phyloP scores from a whole-genome alignment of 2,888 invertebrate species.

The Polydrusus tereticollis region DNA sequence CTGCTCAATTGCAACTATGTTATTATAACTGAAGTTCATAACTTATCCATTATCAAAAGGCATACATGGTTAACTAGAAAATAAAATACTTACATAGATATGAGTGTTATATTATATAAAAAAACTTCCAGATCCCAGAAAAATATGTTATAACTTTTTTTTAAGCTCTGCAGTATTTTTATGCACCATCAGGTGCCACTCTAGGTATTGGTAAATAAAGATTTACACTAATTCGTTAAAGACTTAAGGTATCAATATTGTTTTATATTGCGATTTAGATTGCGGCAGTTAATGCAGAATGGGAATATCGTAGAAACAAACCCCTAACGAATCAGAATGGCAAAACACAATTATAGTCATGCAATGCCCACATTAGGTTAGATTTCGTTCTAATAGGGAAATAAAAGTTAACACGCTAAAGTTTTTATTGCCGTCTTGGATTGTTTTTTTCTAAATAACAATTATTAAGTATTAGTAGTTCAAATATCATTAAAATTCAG shows the following conservation, averaged over 20 bases:
- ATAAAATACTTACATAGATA: no score
- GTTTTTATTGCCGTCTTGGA: slow-evolving; percentile 24
- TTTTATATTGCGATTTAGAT: background rate
- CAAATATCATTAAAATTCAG: background rate
- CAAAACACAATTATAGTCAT: slow-evolving; percentile 44
- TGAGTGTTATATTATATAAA: no score
- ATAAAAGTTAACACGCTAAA: slow-evolving; percentile 36
- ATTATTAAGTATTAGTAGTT: background rate
- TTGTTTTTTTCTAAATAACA: background rate
- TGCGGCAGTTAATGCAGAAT: slow-evolving; percentile 13
- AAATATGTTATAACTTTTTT: no score
- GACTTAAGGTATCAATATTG: background rate
- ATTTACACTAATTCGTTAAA: no score
- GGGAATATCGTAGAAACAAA: slow-evolving; percentile 14
- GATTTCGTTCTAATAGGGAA: slow-evolving; percentile 31
- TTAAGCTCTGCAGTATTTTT: no score
- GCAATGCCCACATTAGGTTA: slow-evolving; percentile 38
- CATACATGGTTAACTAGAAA: no score
- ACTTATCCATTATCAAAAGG: no score
- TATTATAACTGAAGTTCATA: no score
- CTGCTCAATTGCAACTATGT: no score
- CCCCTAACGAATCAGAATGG: slow-evolving; percentile 28
- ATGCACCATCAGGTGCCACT: no score
- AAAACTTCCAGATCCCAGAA: no score
- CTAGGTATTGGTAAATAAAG: no score